Conservation (phyloP, 2,888 invertebrate genomes). For the Cartodere bifasciata region DNA sequence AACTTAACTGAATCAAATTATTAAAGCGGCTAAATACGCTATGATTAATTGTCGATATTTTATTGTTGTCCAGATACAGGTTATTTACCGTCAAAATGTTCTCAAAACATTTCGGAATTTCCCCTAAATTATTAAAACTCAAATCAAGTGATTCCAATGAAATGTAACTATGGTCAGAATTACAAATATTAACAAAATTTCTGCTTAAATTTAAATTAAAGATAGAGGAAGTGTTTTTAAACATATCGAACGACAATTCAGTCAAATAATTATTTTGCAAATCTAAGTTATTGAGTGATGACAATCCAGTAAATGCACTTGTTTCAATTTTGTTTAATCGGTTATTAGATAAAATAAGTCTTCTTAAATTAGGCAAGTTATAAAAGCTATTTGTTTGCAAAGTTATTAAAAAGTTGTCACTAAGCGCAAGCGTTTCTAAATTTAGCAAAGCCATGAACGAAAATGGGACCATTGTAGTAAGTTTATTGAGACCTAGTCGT, state of each 20-base stretch:
- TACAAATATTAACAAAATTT: conserved; percentile 44
- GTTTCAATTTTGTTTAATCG: conserved; percentile 58
- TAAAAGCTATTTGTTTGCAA: conserved; percentile 61
- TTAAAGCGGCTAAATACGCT: conserved; percentile 62
- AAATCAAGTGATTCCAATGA: conserved; percentile 59
- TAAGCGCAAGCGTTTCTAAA: conserved; percentile 65
- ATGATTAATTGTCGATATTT: conserved; percentile 53
- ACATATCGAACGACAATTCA: conserved; percentile 52
- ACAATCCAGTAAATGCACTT: conserved; percentile 62
- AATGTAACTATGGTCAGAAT: conserved; percentile 38
- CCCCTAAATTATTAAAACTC: conserved; percentile 52
- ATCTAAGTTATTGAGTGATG: conserved; percentile 64
- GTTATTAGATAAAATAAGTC: conserved; percentile 75
- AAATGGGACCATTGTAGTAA: conserved; percentile 51
- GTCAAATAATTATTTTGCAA: conserved; percentile 67
- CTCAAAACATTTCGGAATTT: conserved; percentile 54
- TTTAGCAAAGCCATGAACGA: conserved; percentile 62
- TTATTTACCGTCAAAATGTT: conserved; percentile 52
- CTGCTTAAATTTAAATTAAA: conserved; percentile 65
- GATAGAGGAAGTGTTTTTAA: conserved; percentile 57
- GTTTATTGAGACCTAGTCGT: conserved; percentile 69
- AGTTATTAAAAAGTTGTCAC: conserved; percentile 61
- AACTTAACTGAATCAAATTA: conserved; percentile 58
- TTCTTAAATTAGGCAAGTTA: conserved; percentile 64
- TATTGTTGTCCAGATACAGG: conserved; percentile 62